Evolutionary conservation across 2,888 invertebrate species (phyloP), one percentile per base, ranked within the genome.

Genomic region (Scaptomyza polygonia): DNA sequence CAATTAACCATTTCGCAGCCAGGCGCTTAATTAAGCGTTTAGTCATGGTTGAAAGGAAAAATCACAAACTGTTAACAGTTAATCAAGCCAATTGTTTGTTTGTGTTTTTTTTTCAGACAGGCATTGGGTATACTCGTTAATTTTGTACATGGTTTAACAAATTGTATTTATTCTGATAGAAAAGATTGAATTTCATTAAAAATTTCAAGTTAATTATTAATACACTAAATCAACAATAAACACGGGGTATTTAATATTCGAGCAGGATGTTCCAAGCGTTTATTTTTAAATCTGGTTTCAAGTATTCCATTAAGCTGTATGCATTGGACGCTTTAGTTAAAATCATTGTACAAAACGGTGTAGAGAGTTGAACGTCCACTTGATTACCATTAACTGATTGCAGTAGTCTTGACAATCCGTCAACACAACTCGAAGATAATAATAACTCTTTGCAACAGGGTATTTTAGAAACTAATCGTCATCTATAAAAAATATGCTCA

Each of bases 1-100:
- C 32, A 47, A 65, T 63, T 54, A 65, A 65, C 55, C 57, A 72
- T 57, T 63, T 39, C 6, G 39, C 39, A 59, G 47, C 43, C 45
- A 52, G 34, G 43, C 39, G 36, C 52, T 63, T 72, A 72, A 64
- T 65, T 77, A 58, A 30, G 25, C 34, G 36, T 62, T 75, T 18
- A 80, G 66, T 83, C 57, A 65, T 34, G 56, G 34, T 32, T 56
- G 39, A 47, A 48, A 29, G 5, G n/a, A 42, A 43, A 36, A 56
- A 72, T 48, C 51, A 61, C 67, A 62, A n/a, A 12, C 49, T 36
- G 44, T 63, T 39, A 30, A 21, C 5, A 21, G 21, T 21, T 34
- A 62, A 44, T 43, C 18, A 44, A 36, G 9, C 39, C 16, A 21
- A 39, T 45, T 27, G 21, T 40, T 25, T 21, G 39, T 40, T 29